Conservation (phyloP, 1,140 invertebrate species). For the Papilio aristodemus region DNA sequence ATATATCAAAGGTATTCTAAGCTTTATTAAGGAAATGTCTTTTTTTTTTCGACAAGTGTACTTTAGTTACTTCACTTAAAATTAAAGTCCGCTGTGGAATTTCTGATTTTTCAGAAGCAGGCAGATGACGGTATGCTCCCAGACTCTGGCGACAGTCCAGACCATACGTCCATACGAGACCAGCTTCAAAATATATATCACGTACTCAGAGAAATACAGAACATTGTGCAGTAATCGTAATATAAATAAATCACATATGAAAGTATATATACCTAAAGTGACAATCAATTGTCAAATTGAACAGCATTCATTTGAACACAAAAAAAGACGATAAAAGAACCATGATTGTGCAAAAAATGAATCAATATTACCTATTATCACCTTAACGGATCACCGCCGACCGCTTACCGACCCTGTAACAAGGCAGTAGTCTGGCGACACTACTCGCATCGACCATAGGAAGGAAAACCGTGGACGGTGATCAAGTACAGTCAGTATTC, state of each 20-base stretch:
- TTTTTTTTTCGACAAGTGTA: slow-evolving; percentile 71
- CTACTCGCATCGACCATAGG: slow-evolving; percentile 40
- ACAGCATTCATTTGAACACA: slow-evolving; percentile 56
- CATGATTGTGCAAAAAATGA: slow-evolving; percentile 74
- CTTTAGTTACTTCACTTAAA: slow-evolving; percentile 68
- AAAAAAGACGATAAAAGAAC: slow-evolving; percentile 54
- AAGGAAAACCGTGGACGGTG: slow-evolving; percentile 46
- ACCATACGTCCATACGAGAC: slow-evolving; percentile 32
- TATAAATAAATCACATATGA: slow-evolving; percentile 70
- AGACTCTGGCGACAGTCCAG: slow-evolving; percentile 64
- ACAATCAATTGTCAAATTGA: slow-evolving; percentile 48
- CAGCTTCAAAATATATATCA: slow-evolving; percentile 38
- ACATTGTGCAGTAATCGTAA: slow-evolving; percentile 64
- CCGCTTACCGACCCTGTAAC: slow-evolving; percentile 39
- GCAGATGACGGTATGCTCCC: slow-evolving; percentile 36
- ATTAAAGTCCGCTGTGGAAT: slow-evolving; percentile 64
- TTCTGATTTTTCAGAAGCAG: slow-evolving; percentile 48
- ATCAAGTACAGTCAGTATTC: slow-evolving; percentile 60
- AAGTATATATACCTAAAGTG: slow-evolving; percentile 56
- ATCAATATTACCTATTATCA: slow-evolving; percentile 72
- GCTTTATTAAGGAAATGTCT: slow-evolving; percentile 72
- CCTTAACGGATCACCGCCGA: slow-evolving; percentile 55
- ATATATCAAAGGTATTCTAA: slow-evolving; percentile 74
- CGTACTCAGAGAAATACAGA: slow-evolving; percentile 59
- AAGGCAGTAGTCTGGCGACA: slow-evolving; percentile 62